Conservation (phyloP, 1,140 invertebrate species). For the Papilio polyxenes region DNA sequence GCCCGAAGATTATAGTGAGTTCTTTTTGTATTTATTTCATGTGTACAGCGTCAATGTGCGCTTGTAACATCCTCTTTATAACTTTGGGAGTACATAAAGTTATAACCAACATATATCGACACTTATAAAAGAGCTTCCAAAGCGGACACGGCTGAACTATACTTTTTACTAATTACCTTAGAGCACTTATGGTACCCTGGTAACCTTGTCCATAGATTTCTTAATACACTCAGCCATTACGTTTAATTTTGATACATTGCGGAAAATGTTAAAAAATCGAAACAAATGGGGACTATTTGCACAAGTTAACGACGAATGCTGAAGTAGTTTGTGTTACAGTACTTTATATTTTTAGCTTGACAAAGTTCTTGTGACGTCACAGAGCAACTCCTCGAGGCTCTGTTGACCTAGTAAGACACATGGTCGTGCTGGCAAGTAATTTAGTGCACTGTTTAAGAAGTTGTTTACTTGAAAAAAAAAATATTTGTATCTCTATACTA, state of each 20-base stretch:
- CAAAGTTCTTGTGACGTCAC: slow-evolving; percentile 25
- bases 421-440: neutral
- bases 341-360: slow-evolving; percentile 33
- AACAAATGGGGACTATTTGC: slow-evolving; percentile 57
- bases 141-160: too few species aligned
- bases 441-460: neutral
- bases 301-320: slow-evolving; percentile 52
- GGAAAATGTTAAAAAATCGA: slow-evolving; percentile 48
- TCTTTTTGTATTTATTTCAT: neutral
- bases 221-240: neutral
- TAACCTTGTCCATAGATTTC: too few species aligned
- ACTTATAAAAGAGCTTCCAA: neutral
- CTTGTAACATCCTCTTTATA: slow-evolving; percentile 41
- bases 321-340: neutral
- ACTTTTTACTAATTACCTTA: too few species aligned
- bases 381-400: slow-evolving; percentile 16
- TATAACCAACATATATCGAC: neutral
- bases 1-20: neutral
- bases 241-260: neutral
- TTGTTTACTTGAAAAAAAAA: too few species aligned
- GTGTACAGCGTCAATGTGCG: neutral
- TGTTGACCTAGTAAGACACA: slow-evolving; percentile 32
- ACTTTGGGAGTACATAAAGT: neutral
- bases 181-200: too few species aligned
- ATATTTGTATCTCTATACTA: neutral